These are phyloP conservation scores for Sesamia nonagrioides DNA, from an alignment of 1,140 invertebrate genomes.

Conservation along the genomic window DNA sequence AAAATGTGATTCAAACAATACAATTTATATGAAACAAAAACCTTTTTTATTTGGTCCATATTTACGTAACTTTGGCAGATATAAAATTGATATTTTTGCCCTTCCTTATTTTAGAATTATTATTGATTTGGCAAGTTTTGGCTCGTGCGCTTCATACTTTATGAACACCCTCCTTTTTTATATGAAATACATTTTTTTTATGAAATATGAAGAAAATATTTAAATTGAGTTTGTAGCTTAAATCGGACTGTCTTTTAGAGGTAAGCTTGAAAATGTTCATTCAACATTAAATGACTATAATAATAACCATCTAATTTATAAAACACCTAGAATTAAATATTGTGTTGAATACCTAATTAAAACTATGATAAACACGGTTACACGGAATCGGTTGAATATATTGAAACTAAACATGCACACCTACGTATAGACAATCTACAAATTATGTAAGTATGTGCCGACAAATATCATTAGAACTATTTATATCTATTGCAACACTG, in stretches of 20 bases:
- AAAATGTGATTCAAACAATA: background rate
- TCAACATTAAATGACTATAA: constrained; percentile 14
- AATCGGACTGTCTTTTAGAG: constrained; percentile 16
- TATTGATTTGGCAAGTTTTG: constrained; percentile 20
- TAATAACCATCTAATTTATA: constrained; percentile 10
- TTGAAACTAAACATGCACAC: constrained; percentile 25
- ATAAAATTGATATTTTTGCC: background rate
- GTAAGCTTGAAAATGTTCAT: constrained; percentile 10
- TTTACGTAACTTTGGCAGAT: background rate
- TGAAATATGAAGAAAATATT: constrained; percentile 4
- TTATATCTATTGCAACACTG: background rate
- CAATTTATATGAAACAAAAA: background rate
- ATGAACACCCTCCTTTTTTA: background rate
- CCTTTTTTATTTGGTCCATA: constrained; percentile 15
- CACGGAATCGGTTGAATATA: constrained; percentile 25
- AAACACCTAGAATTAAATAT: constrained; percentile 14
- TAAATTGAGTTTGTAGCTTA: background rate
- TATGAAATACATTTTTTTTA: no score
- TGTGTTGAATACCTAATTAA: constrained; percentile 22
- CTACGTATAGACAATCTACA: background rate
- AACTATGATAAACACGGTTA: constrained; percentile 11
- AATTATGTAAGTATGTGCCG: constrained; percentile 2
- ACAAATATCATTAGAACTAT: constrained; percentile 17
- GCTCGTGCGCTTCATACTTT: background rate
- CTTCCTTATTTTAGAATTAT: background rate